Conservation (phyloP, 1,140 invertebrate genomes). For the Dryas iulia region DNA sequence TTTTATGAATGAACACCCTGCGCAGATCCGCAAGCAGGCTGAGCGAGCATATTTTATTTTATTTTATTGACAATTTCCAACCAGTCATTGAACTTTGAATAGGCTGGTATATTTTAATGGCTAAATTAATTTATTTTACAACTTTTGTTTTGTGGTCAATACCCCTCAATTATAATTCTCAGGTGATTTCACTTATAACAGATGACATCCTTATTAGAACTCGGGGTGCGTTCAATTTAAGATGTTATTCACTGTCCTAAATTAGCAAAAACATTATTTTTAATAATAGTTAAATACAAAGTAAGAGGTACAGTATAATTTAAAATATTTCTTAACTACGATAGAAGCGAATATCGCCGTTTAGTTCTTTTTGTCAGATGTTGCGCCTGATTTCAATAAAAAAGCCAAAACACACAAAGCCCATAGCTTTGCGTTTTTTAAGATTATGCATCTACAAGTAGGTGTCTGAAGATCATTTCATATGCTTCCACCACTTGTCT, state of each 20-base stretch:
- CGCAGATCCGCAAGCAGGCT: constrained; percentile 57
- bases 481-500: too few relatives aligned
- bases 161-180: constrained; percentile 21
- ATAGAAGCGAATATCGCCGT: too few relatives aligned
- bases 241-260: neutral
- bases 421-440: too few relatives aligned
- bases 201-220: constrained; percentile 26
- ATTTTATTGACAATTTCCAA: constrained; percentile 68
- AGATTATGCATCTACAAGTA: too few relatives aligned
- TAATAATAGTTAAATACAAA: too few relatives aligned
- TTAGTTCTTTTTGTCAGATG: too few relatives aligned
- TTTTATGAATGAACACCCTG: constrained; percentile 59
- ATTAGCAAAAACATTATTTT: too few relatives aligned
- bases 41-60: constrained; percentile 62
- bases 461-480: too few relatives aligned
- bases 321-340: too few relatives aligned
- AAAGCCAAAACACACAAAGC: too few relatives aligned
- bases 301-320: too few relatives aligned
- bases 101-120: constrained; percentile 24
- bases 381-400: too few relatives aligned
- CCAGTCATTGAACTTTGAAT: constrained; percentile 60
- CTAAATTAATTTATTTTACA: constrained; percentile 19
- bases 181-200: constrained; percentile 13
- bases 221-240: constrained; percentile 35
- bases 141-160: constrained; percentile 31